Evolutionary conservation across 1,140 invertebrate genomes (phyloP).

Genomic region (Papilio machaon): DNA sequence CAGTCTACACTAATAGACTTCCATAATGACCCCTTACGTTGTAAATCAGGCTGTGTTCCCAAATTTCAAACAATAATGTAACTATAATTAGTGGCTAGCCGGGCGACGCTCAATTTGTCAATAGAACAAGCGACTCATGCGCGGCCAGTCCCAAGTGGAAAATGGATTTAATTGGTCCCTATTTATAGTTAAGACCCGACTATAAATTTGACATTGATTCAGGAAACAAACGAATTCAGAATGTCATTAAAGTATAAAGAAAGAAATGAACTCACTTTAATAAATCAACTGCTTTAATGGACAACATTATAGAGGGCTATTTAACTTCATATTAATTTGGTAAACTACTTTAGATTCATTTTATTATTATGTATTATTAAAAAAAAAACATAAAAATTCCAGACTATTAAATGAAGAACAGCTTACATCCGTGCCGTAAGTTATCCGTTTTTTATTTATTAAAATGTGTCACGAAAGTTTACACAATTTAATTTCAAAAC

Average conservation of each 20-base stretch:
- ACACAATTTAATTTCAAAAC: no score
- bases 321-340: not conserved
- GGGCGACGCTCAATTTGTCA: no score
- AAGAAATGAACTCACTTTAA: no score
- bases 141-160: not conserved
- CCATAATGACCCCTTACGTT: no score
- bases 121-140: no score
- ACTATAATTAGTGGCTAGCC: no score
- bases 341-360: not conserved
- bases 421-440: no score
- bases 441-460: no score
- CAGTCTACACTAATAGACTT: no score
- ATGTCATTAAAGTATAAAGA: not conserved
- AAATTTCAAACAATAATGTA: conserved; percentile 19
- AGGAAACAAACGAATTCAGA: not conserved
- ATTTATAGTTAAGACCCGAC: conserved; percentile 15
- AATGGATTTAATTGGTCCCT: conserved; percentile 13
- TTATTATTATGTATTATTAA: not conserved
- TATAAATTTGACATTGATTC: conserved; percentile 31
- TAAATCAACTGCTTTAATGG: conserved; percentile 5
- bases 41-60: not conserved
- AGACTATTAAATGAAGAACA: no score
- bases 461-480: no score
- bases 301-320: not conserved
- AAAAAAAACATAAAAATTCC: no score